phyloP scores from a whole-genome alignment of 1,140 invertebrate species.

The Tetraneura akinire region DNA sequence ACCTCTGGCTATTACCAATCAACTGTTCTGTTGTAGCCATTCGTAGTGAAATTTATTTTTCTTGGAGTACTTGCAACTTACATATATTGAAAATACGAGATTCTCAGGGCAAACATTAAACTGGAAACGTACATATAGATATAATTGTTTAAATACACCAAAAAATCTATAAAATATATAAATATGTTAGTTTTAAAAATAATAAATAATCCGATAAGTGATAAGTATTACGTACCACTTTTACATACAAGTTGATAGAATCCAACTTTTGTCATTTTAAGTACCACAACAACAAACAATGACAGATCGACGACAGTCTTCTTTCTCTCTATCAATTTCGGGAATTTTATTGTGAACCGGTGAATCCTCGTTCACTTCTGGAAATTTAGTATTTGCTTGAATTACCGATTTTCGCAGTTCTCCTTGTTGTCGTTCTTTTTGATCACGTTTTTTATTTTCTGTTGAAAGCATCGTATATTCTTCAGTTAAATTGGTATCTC shows the following conservation, averaged over 20 bases:
- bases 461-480: not conserved
- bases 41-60: constrained; percentile 11
- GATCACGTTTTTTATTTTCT: constrained; percentile 1
- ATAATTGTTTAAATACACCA: not conserved
- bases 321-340: not conserved
- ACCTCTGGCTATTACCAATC: not conserved
- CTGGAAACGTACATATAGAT: not conserved
- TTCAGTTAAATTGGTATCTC: no score
- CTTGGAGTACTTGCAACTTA: no score
- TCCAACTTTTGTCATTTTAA: not conserved
- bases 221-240: not conserved
- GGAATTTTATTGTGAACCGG: not conserved
- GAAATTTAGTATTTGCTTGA: not conserved
- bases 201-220: not conserved
- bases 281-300: not conserved
- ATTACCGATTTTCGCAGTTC: not conserved
- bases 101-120: not conserved
- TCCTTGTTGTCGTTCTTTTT: not conserved
- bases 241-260: constrained; percentile 10
- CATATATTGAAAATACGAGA: not conserved
- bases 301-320: not conserved
- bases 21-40: not conserved
- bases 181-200: not conserved
- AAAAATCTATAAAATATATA: not conserved
- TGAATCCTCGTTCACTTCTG: not conserved